A percentile compares a stretch with the other conserved stretches of the same genome.
Conservation (phyloP, 2,888 invertebrate species). For the Poecilobothrus nobilitatus region DNA sequence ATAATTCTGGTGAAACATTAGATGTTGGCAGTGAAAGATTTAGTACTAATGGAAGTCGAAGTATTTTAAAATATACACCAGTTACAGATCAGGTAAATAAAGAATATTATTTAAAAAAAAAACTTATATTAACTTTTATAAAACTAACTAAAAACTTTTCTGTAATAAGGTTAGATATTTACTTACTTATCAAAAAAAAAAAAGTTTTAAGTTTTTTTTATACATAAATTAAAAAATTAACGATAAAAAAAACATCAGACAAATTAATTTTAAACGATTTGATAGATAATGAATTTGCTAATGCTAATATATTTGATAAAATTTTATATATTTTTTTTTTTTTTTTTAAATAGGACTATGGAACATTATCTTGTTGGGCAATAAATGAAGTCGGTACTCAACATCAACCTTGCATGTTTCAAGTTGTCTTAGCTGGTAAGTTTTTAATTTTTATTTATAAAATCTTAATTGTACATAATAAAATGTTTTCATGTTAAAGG, state of each 20-base stretch:
- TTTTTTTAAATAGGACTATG: constrained; percentile 56
- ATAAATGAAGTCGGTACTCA: constrained; percentile 76
- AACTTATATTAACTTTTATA: too few relatives aligned
- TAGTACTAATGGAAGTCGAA: constrained; percentile 68
- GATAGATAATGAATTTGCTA: too few relatives aligned
- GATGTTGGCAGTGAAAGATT: constrained; percentile 72
- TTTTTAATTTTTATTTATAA: background rate
- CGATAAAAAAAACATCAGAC: too few relatives aligned
- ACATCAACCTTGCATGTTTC: constrained; percentile 75
- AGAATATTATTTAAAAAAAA: constrained; percentile 16
- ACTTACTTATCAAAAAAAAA: too few relatives aligned
- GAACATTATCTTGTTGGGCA: constrained; percentile 79
- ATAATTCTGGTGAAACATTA: constrained; percentile 82
- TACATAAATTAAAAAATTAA: too few relatives aligned
- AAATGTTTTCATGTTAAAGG: background rate
- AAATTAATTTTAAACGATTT: too few relatives aligned
- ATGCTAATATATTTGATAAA: too few relatives aligned
- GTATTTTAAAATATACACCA: constrained; percentile 57
- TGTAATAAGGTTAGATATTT: too few relatives aligned
- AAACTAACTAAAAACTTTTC: too few relatives aligned
- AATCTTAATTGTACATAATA: background rate
- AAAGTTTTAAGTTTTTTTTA: background rate
- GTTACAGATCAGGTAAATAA: constrained; percentile 48
- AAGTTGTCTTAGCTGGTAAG: constrained; percentile 81
- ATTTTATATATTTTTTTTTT: too few relatives aligned